A percentile compares a stretch with the other conserved stretches of the same genome.
phyloP scores from a whole-genome alignment of 2,113 vertebrate genomes.

The Varanus komodoensis region DNA sequence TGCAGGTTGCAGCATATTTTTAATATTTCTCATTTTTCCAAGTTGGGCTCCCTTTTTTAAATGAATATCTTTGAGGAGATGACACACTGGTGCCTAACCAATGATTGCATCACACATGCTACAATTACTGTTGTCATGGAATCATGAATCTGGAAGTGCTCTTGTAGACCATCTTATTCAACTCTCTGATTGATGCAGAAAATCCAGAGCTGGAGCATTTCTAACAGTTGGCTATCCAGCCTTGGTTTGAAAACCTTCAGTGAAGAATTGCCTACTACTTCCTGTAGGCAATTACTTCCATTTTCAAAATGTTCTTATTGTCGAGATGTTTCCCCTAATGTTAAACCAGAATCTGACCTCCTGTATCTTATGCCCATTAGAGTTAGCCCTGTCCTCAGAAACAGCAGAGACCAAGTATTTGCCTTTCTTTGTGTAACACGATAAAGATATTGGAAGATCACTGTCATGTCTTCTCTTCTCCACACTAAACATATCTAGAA shows the following conservation, averaged over 20 bases:
- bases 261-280: not conserved
- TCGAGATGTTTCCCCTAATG: no score
- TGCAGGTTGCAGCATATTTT: not conserved
- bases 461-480: not conserved
- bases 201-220: not conserved
- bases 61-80: not conserved
- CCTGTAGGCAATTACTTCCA: not conserved
- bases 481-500: not conserved
- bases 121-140: no score
- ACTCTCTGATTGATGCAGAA: not conserved
- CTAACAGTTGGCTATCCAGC: not conserved
- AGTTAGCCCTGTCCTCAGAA: not conserved
- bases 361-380: not conserved
- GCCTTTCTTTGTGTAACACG: not conserved
- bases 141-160: no score
- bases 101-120: not conserved
- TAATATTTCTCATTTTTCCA: not conserved
- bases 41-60: not conserved
- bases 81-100: not conserved
- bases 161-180: not conserved
- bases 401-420: not conserved
- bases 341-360: no score
- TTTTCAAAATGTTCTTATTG: not conserved
- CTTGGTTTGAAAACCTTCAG: not conserved
- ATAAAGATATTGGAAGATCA: not conserved